Evolutionary conservation across 30 jellyfish, hydroid and myxozoan species (phyloP), one percentile per base, ranked within the genome.

Genomic region (Nemopilema nomurai): DNA sequence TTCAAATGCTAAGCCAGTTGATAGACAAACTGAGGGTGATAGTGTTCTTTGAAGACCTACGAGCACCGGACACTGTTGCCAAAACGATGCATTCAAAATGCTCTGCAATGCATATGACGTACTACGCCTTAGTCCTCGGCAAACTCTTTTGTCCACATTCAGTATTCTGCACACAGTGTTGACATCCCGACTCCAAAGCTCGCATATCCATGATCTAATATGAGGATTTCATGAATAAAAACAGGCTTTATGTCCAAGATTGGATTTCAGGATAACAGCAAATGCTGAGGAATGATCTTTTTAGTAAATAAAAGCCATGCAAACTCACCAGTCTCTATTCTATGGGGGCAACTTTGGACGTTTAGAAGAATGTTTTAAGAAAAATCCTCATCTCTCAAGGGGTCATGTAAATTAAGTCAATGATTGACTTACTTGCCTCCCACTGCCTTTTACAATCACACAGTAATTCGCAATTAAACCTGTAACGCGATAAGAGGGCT

Each of bases 131-230:
- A 41, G 6, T 41, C 57, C 57, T 41, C 57, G 6, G 57, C 57
- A 41, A 41, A 41, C 57, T 41, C 57, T 3, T 6, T 41, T 63
- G 72, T 63, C 29, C 18, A 24, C 18, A 6, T 18, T 3, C 72
- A n/a, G 72, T 8, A 33, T 30, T 20, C 83, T 66, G 33, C 50
- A 73, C 83, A 66, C 51, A 73, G 51, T 30, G 50, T 41, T 73
- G 83, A 31, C 69, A 49, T 32, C 83, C 83, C 19, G 83, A 23
- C 69, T 64, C 69, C 83, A 73, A 29, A 31, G 71, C 49, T 33
- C 51, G 20, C 20, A 73, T 32, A 73, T 73, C 83, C 83, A 31
- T 73, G 50, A 19, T 30, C 50, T 66, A 73, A 73, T 73, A 33
- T 41, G 62, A 23, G 32, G 76, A 77, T 8, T 77, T 77, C 67